These are phyloP conservation scores for Tortricodes alternella DNA, from an alignment of 2,888 invertebrate genomes.

Conservation along the genomic window DNA sequence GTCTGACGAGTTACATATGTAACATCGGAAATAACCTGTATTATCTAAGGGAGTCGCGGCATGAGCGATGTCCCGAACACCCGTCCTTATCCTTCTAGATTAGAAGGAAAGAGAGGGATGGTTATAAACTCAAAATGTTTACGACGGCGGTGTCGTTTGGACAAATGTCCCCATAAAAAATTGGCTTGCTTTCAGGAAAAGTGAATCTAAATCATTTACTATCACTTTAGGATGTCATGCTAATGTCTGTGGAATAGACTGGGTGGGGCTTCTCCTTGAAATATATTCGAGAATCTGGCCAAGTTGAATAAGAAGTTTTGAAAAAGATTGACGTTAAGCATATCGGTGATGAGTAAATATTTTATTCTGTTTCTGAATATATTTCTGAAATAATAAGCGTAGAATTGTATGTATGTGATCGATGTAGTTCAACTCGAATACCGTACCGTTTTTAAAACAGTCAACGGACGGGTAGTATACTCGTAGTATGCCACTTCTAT, in stretches of 20 bases:
- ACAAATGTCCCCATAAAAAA: conserved; percentile 48
- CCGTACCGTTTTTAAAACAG: conserved; percentile 5
- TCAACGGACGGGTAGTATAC: background rate
- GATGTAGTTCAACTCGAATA: no score
- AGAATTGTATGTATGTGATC: no score
- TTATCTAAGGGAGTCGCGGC: conserved; percentile 71
- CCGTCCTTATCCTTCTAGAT: conserved; percentile 8
- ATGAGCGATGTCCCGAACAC: conserved; percentile 12
- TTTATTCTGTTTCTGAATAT: background rate
- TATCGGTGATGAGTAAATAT: background rate
- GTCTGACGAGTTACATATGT: conserved; percentile 79
- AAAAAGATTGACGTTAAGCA: conserved; percentile 1
- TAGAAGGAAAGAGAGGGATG: conserved; percentile 13
- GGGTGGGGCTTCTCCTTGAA: conserved; percentile 20
- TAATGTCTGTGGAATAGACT: conserved; percentile 36
- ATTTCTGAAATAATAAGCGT: no score
- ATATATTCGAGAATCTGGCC: conserved; percentile 3
- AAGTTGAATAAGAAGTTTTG: conserved; percentile 1
- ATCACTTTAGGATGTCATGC: conserved; percentile 58
- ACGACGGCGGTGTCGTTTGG: conserved; percentile 30
- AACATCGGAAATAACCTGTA: conserved; percentile 74
- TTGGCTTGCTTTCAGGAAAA: conserved; percentile 66
- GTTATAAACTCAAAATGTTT: conserved; percentile 1
- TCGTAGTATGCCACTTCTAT: background rate
- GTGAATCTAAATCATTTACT: conserved; percentile 61